These are phyloP conservation scores for Tetragnatha montana DNA, from an alignment of 2,888 invertebrate species.

Conservation along the genomic window DNA sequence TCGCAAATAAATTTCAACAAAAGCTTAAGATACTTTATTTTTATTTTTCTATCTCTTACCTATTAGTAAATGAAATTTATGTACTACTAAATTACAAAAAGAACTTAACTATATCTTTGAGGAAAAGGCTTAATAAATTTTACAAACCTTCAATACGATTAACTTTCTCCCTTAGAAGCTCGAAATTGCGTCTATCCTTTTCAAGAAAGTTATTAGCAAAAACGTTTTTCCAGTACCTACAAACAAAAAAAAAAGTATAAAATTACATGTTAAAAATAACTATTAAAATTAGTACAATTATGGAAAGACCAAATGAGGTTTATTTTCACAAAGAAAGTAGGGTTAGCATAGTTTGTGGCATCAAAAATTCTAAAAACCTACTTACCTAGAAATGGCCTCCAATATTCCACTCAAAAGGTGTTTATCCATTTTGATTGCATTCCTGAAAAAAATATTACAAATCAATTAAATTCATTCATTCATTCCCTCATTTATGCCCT, in stretches of 20 bases:
- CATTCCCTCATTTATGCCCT: too few relatives aligned
- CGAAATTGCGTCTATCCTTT: constrained; percentile 12
- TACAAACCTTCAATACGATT: constrained; percentile 32
- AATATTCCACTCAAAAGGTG: constrained; percentile 9
- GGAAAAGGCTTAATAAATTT: neutral
- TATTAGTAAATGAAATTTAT: too few relatives aligned
- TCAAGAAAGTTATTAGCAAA: constrained; percentile 7
- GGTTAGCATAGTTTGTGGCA: too few relatives aligned
- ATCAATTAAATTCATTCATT: too few relatives aligned
- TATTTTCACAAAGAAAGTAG: too few relatives aligned
- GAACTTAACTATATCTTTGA: too few relatives aligned
- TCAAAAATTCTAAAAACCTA: neutral
- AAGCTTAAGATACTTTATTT: neutral
- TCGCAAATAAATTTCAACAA: neutral
- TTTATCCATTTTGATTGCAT: neutral
- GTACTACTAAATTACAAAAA: too few relatives aligned
- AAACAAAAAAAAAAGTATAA: constrained; percentile 1
- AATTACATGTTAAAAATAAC: neutral
- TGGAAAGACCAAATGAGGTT: too few relatives aligned
- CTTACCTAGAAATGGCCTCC: constrained; percentile 8
- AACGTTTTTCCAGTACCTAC: constrained; percentile 41
- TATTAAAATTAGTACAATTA: neutral
- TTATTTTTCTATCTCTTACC: too few relatives aligned
- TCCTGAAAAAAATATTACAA: neutral
- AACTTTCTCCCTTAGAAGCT: constrained; percentile 21